phyloP scores from a whole-genome alignment of 2,797 vertebrate species.

The Characodon lateralis region DNA sequence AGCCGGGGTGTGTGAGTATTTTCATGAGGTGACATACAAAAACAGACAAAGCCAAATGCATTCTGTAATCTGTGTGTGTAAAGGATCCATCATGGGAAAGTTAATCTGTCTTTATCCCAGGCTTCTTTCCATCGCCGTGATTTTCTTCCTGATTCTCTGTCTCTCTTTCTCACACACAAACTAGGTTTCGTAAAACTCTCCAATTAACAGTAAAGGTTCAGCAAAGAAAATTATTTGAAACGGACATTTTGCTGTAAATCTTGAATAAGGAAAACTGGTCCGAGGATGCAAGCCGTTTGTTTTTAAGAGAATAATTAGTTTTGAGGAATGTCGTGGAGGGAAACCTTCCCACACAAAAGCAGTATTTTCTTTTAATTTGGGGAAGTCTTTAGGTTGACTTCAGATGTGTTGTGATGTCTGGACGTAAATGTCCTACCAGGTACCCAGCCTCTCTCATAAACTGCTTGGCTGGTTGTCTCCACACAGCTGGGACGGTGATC shows the following conservation, averaged over 20 bases:
- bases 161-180: neutral
- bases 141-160: slow-evolving; percentile 17
- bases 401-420: neutral
- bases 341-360: slow-evolving; percentile 3
- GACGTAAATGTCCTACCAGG: slow-evolving; percentile 77
- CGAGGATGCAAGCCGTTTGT: neutral
- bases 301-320: slow-evolving; percentile 2
- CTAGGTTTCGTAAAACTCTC: neutral
- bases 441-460: slow-evolving; percentile 97
- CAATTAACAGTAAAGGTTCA: neutral
- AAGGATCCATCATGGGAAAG: slow-evolving; percentile 33
- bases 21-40: slow-evolving; percentile 16
- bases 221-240: neutral
- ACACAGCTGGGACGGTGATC: slow-evolving; percentile 95
- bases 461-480: slow-evolving; percentile 96
- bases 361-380: slow-evolving; percentile 15
- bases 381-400: neutral
- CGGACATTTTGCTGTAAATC: neutral
- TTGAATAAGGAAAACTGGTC: neutral
- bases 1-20: slow-evolving; percentile 14
- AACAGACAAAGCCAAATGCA: slow-evolving; percentile 16
- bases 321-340: neutral
- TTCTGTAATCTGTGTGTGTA: slow-evolving; percentile 10
- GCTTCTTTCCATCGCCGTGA: slow-evolving; percentile 15
- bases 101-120: slow-evolving; percentile 33